phyloP scores from a whole-genome alignment of 2,888 invertebrate genomes.

The Agrotis ipsilon region DNA sequence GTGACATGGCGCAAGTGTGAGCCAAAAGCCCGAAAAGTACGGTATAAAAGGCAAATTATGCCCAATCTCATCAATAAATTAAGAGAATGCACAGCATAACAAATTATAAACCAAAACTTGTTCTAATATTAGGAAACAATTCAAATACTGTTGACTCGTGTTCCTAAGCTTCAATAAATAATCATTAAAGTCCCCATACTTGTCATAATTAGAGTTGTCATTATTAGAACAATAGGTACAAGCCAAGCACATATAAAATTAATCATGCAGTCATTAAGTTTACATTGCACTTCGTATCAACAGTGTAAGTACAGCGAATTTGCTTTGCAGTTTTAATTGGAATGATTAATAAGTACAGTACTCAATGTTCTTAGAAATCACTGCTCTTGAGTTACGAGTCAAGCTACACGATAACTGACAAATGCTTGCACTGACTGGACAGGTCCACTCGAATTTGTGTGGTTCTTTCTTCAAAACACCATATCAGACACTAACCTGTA shows the following conservation, averaged over 20 bases:
- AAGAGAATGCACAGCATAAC: too few species aligned
- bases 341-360: constrained; percentile 27
- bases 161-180: not conserved
- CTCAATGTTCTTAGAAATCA: constrained; percentile 22
- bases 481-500: too few species aligned
- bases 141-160: constrained; percentile 3
- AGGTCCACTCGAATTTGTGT: too few species aligned
- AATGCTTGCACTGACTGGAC: too few species aligned
- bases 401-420: too few species aligned
- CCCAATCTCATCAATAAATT: too few species aligned
- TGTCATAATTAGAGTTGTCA: constrained; percentile 35
- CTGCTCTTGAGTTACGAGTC: too few species aligned
- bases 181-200: constrained; percentile 19
- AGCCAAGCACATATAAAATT: constrained; percentile 34
- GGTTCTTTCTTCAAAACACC: too few species aligned
- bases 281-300: constrained; percentile 34
- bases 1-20: too few species aligned
- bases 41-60: not conserved
- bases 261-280: constrained; percentile 48
- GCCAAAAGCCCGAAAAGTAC: not conserved
- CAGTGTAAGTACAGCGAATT: constrained; percentile 17
- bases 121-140: constrained; percentile 19
- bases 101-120: constrained; percentile 7
- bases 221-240: constrained; percentile 26
- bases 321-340: constrained; percentile 43